These are phyloP conservation scores for Thereva unica DNA, from an alignment of 2,888 invertebrate species.

Conservation along the genomic window DNA sequence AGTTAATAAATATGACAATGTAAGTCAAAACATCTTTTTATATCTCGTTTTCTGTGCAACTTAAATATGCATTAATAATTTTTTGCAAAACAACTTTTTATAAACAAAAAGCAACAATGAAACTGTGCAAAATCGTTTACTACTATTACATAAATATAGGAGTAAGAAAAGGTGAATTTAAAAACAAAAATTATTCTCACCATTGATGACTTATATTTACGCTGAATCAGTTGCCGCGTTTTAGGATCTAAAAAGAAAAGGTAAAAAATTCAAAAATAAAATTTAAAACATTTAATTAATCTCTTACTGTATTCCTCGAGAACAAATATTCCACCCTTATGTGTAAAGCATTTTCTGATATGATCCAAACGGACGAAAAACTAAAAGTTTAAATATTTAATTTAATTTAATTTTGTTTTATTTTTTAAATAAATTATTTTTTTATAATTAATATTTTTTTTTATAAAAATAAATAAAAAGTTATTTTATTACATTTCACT, in stretches of 20 bases:
- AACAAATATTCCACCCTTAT: conserved; percentile 98
- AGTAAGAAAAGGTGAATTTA: neutral
- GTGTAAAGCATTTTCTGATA: conserved; percentile 99
- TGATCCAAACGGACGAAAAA: conserved; percentile 99
- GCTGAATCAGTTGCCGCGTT: conserved; percentile 92
- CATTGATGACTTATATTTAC: conserved; percentile 98
- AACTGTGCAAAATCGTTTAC: no score
- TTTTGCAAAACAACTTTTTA: no score
- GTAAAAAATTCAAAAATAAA: conserved; percentile 2
- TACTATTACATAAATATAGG: no score
- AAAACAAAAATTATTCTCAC: conserved; percentile 65
- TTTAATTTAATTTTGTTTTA: conserved; percentile 22
- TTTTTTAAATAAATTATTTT: conserved; percentile 1
- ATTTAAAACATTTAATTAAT: neutral
- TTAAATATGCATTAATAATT: no score
- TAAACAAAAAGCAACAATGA: no score
- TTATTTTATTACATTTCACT: no score
- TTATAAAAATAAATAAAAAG: neutral
- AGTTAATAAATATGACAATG: no score
- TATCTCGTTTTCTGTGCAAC: no score
- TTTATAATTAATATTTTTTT: conserved; percentile 3
- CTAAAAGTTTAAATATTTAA: conserved; percentile 66
- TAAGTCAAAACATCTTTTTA: no score
- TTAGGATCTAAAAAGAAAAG: conserved; percentile 84
- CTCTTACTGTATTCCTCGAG: conserved; percentile 99